A percentile compares a stretch with the other conserved stretches of the same genome.
phyloP scores from a whole-genome alignment of 2,888 invertebrate species.

The Aelia acuminata region DNA sequence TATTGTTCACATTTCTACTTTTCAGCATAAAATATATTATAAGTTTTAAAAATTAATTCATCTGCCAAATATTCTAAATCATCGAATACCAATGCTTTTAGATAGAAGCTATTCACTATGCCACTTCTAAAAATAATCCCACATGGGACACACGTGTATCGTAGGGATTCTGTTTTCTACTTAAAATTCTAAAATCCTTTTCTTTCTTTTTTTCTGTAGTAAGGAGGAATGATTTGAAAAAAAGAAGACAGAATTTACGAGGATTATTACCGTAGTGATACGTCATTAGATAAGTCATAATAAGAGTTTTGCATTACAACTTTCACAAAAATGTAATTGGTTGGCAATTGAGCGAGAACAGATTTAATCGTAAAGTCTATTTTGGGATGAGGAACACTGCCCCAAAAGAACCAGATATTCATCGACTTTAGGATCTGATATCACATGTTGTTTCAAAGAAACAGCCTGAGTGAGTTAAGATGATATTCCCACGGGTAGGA shows the following conservation, averaged over 20 bases:
- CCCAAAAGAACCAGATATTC: background rate
- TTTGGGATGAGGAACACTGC: background rate
- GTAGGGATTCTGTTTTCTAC: background rate
- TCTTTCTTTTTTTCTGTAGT: too few relatives aligned
- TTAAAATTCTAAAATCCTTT: background rate
- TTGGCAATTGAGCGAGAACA: too few relatives aligned
- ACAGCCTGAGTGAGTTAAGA: background rate
- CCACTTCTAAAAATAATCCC: background rate
- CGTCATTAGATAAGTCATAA: too few relatives aligned
- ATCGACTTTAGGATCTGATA: background rate
- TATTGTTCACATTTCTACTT: too few relatives aligned
- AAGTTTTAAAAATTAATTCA: background rate
- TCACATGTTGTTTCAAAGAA: background rate
- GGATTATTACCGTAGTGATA: too few relatives aligned
- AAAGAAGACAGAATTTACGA: too few relatives aligned
- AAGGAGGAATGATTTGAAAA: too few relatives aligned
- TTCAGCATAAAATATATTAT: too few relatives aligned
- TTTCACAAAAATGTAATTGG: too few relatives aligned
- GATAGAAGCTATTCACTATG: background rate
- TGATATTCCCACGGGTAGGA: too few relatives aligned
- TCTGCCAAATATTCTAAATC: background rate
- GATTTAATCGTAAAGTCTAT: background rate
- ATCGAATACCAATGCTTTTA: background rate
- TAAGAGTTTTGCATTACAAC: too few relatives aligned
- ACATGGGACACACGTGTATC: slow-evolving; percentile 9